Conservation (phyloP, 1,140 invertebrate genomes). For the Drosophila fuyamai region DNA sequence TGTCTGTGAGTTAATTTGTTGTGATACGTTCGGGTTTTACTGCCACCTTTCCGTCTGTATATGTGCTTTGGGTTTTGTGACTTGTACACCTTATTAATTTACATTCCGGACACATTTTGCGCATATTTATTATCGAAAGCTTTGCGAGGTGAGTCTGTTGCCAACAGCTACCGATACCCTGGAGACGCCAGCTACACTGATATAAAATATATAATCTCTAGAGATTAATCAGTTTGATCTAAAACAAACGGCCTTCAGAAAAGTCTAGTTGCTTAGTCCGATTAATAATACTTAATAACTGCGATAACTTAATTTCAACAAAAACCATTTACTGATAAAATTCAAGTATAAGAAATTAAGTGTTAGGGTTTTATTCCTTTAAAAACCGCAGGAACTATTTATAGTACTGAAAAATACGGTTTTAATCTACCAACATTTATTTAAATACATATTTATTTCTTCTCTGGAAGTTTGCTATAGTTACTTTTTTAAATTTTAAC, state of each 20-base stretch:
- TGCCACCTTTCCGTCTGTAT: constrained; percentile 31
- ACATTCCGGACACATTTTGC: constrained; percentile 59
- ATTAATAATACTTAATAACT: constrained; percentile 1
- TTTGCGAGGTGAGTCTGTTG: constrained; percentile 53
- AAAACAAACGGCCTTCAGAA: background rate
- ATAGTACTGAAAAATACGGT: too few species aligned
- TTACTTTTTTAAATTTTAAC: too few species aligned
- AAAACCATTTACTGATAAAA: background rate
- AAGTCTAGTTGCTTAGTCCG: background rate
- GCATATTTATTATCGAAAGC: constrained; percentile 23
- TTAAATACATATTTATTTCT: too few species aligned
- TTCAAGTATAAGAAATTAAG: background rate
- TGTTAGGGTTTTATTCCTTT: too few species aligned
- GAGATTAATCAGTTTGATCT: background rate
- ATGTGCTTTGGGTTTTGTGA: constrained; percentile 29
- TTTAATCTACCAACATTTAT: too few species aligned
- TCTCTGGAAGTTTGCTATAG: too few species aligned
- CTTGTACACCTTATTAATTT: constrained; percentile 49
- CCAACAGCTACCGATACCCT: constrained; percentile 13
- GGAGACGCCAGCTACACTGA: background rate
- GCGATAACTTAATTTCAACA: background rate
- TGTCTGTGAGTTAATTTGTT: constrained; percentile 21
- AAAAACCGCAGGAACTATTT: too few species aligned
- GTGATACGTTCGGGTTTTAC: constrained; percentile 39
- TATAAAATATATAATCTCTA: background rate